These are phyloP conservation scores for Nemurella pictetii DNA, from an alignment of 2,888 invertebrate genomes.

Conservation along the genomic window DNA sequence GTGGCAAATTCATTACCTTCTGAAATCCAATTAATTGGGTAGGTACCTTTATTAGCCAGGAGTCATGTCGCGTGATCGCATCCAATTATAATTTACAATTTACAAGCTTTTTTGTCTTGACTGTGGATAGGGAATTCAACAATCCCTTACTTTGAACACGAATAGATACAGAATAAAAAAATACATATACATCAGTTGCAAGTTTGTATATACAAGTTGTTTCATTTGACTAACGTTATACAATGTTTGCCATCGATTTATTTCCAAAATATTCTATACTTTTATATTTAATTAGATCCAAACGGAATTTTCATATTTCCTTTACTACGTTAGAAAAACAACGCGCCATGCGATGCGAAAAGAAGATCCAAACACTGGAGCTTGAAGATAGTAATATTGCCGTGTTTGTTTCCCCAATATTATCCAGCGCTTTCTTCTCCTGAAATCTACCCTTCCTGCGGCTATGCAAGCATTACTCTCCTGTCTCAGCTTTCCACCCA, in stretches of 20 bases:
- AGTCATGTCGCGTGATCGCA: slow-evolving; percentile 6
- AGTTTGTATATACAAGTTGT: too few relatives aligned
- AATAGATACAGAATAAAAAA: neutral
- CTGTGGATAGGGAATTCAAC: neutral
- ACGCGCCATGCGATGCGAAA: neutral
- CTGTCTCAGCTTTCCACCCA: neutral
- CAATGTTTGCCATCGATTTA: neutral
- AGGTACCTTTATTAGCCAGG: neutral
- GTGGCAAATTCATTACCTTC: slow-evolving; percentile 24
- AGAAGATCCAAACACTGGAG: neutral
- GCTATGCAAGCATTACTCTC: slow-evolving; percentile 3
- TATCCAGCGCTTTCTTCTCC: neutral
- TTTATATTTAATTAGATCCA: neutral
- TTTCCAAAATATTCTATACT: neutral
- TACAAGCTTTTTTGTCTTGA: slow-evolving; percentile 1
- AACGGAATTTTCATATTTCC: neutral
- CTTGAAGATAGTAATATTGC: neutral
- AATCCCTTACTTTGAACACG: neutral
- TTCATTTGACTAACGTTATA: neutral
- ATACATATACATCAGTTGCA: too few relatives aligned
- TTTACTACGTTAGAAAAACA: neutral
- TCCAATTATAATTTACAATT: slow-evolving; percentile 5
- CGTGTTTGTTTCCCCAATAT: neutral
- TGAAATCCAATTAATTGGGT: slow-evolving; percentile 24
- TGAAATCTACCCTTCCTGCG: neutral